Evolutionary conservation across 2,888 invertebrate species (phyloP), one percentile per base, ranked within the genome.

Genomic region (Apamea sordens): DNA sequence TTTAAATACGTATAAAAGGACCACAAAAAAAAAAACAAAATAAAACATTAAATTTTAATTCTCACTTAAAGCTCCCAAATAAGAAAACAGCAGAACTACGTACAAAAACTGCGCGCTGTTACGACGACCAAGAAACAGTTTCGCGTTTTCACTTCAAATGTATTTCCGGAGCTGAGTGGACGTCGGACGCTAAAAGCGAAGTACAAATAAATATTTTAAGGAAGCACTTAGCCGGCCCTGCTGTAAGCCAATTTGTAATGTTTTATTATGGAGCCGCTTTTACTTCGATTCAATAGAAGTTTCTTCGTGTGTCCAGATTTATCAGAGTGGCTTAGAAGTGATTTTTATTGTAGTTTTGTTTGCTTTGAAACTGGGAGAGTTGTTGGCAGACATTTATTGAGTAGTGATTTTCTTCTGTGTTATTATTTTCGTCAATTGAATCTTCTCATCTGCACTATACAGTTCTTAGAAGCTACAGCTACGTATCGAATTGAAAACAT

Each of bases 131-230:
- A 83, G 82, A 76, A 83, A 79, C 77, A 69, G 80, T 64, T 79
- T 82, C 80, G 76, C 84, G 82, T 88, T 86, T 80, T 80, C 76
- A 80, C 88, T 84, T 74, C 70, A 83, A 84, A 87, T 85, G 88
- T 88, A 85, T 90, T 90, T 92, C 91, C 91, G 89, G 78, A 84
- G 80, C 83, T 77, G 86, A 92, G 92, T 92, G 91, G 90, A 87
- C 88, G 88, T 91, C 90, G 90, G 89, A 87, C 88, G 88, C 91
- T 92, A 92, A 92, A 90, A 92, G 92, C 91, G 86, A 90, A 89
- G 88, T 88, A 90, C 90, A 92, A 90, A 92, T 92, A 92, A 91
- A 92, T 92, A 91, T 91, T 89, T 90, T 89, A 90, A 84, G 86
- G 89, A 85, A 90, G 86, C 92, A 92, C 91, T 92, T 91, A 88